These are phyloP conservation scores for Lophotis ruficrista DNA, from an alignment of 2,113 vertebrate genomes.

Conservation along the genomic window DNA sequence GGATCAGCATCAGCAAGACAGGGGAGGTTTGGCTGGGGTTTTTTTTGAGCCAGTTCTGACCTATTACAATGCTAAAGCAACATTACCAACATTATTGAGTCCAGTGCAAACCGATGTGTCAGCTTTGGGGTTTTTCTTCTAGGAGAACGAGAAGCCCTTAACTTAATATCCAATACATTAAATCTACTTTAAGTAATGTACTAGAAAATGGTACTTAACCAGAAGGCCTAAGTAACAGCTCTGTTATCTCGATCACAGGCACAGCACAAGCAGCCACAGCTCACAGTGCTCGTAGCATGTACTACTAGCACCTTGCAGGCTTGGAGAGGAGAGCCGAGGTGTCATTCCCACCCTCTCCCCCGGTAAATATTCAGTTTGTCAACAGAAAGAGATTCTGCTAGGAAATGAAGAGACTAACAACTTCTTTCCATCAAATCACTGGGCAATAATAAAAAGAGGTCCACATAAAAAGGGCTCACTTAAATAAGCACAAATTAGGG, in stretches of 20 bases:
- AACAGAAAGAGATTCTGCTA: not conserved
- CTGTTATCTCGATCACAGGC: not conserved
- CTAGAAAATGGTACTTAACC: not conserved
- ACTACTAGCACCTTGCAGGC: not conserved
- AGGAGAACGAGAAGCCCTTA: not conserved
- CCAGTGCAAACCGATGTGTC: not conserved
- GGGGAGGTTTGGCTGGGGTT: accelerated
- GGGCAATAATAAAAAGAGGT: not conserved
- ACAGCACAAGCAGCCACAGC: not conserved
- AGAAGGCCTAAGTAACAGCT: not conserved
- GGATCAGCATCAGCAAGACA: not conserved
- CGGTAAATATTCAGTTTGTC: not conserved
- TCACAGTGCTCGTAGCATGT: accelerated
- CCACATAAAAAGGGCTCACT: not conserved
- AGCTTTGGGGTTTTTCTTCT: not conserved
- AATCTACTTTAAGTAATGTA: not conserved
- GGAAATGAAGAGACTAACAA: not conserved
- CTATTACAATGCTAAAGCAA: not conserved
- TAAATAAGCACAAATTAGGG: not conserved
- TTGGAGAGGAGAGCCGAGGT: not conserved
- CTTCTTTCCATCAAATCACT: not conserved
- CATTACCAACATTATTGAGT: not conserved
- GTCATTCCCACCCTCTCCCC: not conserved
- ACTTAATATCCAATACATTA: not conserved
- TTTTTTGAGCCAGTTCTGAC: not conserved